These are phyloP conservation scores for Tiliacea aurago DNA, from an alignment of 2,888 invertebrate species.

Conservation along the genomic window DNA sequence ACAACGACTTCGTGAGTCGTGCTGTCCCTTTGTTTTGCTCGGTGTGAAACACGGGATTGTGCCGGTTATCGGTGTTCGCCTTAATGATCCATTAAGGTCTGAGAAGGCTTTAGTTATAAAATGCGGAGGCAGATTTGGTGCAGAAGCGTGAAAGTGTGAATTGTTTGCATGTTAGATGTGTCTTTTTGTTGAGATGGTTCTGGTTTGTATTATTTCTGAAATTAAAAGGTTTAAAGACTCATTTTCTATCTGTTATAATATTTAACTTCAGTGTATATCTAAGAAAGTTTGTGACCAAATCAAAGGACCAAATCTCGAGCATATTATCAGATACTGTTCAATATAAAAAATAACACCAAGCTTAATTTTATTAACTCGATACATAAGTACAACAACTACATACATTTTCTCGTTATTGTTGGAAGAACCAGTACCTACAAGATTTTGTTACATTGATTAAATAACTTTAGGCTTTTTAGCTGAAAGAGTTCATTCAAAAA, in stretches of 20 bases:
- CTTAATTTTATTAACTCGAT: too few species aligned
- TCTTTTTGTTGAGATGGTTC: conserved; percentile 1
- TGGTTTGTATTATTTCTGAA: background rate
- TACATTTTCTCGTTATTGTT: background rate
- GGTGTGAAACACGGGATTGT: conserved; percentile 68
- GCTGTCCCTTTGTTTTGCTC: conserved; percentile 62
- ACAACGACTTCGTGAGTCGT: conserved; percentile 69
- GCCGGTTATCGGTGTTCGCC: conserved; percentile 65
- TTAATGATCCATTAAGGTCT: conserved; percentile 68
- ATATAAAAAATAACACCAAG: too few species aligned
- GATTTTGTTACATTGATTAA: background rate
- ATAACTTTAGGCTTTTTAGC: background rate
- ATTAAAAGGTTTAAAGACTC: background rate
- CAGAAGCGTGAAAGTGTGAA: conserved; percentile 55
- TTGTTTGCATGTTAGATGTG: conserved; percentile 29
- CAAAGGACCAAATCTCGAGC: too few species aligned
- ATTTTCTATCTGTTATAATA: background rate
- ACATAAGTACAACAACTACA: too few species aligned
- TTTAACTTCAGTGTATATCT: background rate
- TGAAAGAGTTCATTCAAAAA: background rate
- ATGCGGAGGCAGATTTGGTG: conserved; percentile 53
- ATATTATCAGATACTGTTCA: too few species aligned
- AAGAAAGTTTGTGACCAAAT: background rate
- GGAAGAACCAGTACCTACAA: background rate
- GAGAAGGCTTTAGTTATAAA: conserved; percentile 62